Base-by-base conservation (phyloP, 2,797 vertebrate species). In the Paramormyrops hopkinsi region DNA sequence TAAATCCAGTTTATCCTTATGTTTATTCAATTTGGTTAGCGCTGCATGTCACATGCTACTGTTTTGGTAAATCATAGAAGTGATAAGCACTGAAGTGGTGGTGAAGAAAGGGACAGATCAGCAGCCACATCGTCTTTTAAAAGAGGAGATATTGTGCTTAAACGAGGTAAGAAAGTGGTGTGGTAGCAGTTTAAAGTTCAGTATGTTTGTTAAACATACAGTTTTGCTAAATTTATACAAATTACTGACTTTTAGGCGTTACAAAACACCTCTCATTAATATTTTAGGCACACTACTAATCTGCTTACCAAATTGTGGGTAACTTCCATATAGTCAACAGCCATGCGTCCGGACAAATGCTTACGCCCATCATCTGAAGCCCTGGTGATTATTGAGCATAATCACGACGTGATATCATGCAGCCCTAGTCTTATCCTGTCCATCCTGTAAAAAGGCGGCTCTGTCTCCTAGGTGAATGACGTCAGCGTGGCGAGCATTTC, bases 401-500 rank as follows among this genome's bases (percentile, higher is more conserved):
- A 73, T 37, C 14, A 14, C 0, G 2, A 73, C 5, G 69, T 6
- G 33, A 73, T 65, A 29, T 29, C 2, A 3, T 8, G 59, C 22
- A 65, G 14, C 14, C 33, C 14, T 37, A 14, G 69, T 73, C 69
- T 73, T 17, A 14, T 17, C 29, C 4, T 7, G 2, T 37, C 69
- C 69, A 73, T 17, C 69, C 12, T 3, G 46, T 50, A 22, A 85
- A 85, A 50, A n/a, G 14, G 22, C 11, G 14, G 2, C 79, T 51
- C 2, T 88, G 44, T 56, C 14, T 90, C 91, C 82, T 92, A 97
- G 98, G 97, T 97, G 88, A 99, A 98, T 46, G 97, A 98, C 25
- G 90, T 97, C 93, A 98, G 97, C 91, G 92, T 98, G 94, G 96
- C 97, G 83, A 97, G 96, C 0, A 96, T 99, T 90, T 96, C 96